Base-by-base conservation (phyloP, 2,888 invertebrate species). In the Aporophyla nigra region DNA sequence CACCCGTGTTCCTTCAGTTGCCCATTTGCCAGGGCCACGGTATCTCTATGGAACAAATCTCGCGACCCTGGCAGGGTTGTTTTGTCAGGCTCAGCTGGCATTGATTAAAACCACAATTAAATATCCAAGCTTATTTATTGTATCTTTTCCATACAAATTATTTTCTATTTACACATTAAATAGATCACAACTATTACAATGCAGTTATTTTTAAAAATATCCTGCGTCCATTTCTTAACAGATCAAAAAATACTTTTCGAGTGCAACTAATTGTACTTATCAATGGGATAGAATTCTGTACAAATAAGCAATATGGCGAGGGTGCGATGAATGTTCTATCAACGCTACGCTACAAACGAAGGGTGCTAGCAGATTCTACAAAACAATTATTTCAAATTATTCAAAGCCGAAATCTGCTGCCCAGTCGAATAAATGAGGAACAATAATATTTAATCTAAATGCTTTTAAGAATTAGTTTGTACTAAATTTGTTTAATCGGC, bases 141-240 rank as follows among this genome's bases (percentile, higher is more conserved):
- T 24, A 46, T 61, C 40, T 27, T 46, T 33, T 43, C n/a, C 49
- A 56, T 49, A 54, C 12, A 24, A 71, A 9, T 46, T 24, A 71
- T 76, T 58, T 59, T 46, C n/a, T 59, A 59, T 79, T 59, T 43
- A 80, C 43, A 76, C 40, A 56, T 51, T 49, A 74, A 77, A 59
- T 71, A 76, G 33, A 53, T 46, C 49, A 71, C 14, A n/a, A 61
- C 19, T 19, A 46, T 14, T 61, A 49, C 5, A 69, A 24, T 49
- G 19, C 2, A 65, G 43, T 16, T 76, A 19, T 54, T 58, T 1
- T n/a, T 49, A 56, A 51, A 43, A 43, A 58, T 43, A 40, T 40
- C 27, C 24, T 16, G 0, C 27, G 0, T 43, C 16, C 6, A 27
- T 53, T 46, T 59, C 5, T 46, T 5, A 53, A 46, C 59, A 76